Evolutionary conservation across 23 tunicate species (phyloP).

Genomic region (Ciona savignyi): DNA sequence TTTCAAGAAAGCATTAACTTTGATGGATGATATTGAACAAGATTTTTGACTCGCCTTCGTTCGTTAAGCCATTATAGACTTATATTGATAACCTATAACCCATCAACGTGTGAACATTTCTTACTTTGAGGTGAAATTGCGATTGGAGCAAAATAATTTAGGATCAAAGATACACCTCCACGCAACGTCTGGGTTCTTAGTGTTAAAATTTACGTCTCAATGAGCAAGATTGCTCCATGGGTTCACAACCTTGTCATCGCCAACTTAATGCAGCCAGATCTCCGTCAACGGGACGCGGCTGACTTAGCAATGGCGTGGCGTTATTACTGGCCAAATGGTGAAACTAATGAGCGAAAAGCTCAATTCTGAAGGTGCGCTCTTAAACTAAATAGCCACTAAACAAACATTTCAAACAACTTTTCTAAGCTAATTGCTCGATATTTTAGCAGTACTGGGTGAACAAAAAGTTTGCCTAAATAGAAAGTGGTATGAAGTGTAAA

Average conservation of each 20-base stretch:
- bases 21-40: too few species aligned
- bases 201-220: neutral
- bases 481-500: too few species aligned
- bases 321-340: neutral
- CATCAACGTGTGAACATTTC: neutral
- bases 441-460: too few species aligned
- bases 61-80: too few species aligned
- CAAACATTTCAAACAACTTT: neutral
- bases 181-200: neutral
- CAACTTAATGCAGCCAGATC: neutral
- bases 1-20: too few species aligned
- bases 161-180: too few species aligned
- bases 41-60: too few species aligned
- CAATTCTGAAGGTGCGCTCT: neutral
- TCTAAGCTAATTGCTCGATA: too few species aligned
- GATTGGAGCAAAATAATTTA: too few species aligned
- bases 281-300: neutral
- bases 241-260: neutral
- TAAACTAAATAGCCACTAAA: neutral
- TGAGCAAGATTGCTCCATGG: neutral
- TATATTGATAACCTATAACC: too few species aligned
- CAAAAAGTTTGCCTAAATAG: too few species aligned
- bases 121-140: neutral
- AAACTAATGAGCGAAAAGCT: neutral
- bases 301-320: neutral